These are phyloP conservation scores for Beroe forskalii DNA, from an alignment of 37 sponge, comb jelly and placozoan genomes.

Conservation along the genomic window DNA sequence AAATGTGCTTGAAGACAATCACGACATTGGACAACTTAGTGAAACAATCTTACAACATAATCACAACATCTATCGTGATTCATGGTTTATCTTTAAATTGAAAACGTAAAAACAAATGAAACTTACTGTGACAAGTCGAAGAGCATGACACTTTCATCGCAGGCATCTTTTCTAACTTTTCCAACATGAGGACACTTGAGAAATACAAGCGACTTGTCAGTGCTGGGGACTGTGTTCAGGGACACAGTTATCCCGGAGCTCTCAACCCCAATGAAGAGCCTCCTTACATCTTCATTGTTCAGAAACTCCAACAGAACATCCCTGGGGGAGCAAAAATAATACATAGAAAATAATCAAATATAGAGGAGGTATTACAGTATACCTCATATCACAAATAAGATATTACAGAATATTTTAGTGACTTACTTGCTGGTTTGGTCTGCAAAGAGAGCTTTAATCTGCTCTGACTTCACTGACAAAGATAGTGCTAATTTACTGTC, in stretches of 20 bases:
- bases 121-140: conserved; percentile 67
- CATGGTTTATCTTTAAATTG: too few relatives aligned
- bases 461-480: conserved; percentile 74
- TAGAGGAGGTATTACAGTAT: background rate
- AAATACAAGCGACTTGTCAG: conserved; percentile 76
- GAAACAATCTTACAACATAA: too few relatives aligned
- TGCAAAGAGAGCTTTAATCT: conserved; percentile 69
- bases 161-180: conserved; percentile 80
- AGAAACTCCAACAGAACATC: conserved; percentile 76
- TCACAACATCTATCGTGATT: too few relatives aligned
- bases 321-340: conserved; percentile 68
- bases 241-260: background rate
- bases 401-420: too few relatives aligned
- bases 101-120: background rate
- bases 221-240: background rate
- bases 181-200: conserved; percentile 84
- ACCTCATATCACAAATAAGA: too few relatives aligned
- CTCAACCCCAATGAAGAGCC: conserved; percentile 16
- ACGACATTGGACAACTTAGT: too few relatives aligned
- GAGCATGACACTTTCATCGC: conserved; percentile 74
- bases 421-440: conserved; percentile 54
- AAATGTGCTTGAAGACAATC: too few relatives aligned
- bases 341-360: background rate
- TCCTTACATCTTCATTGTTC: conserved; percentile 75
- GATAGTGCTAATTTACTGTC: conserved; percentile 82